Evolutionary conservation across 2,888 invertebrate genomes (phyloP), one percentile per base, ranked within the genome.

Genomic region (Netelia melanura): DNA sequence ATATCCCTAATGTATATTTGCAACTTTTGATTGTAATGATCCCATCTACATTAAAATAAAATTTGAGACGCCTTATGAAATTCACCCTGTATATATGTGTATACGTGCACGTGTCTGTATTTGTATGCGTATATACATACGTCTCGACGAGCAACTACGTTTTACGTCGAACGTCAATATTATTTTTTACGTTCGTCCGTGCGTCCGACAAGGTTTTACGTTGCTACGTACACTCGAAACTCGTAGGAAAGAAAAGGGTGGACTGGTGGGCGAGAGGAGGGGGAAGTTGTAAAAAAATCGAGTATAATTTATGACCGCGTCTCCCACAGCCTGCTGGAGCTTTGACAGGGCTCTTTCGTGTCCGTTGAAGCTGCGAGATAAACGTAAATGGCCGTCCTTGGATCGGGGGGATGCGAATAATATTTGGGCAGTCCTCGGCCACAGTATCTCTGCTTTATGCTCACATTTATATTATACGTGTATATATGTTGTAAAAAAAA

Each of bases 241-340:
- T 58, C 58, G 58, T 30, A 30, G 30, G 25, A 62, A 11, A 23
- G 62, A 14, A 25, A 62, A 62, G 58, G 58, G 2, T 1, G 5
- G 58, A n/a, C 5, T 5, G 17, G 23, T 17, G 23, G 58, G 17
- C 17, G 17, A 17, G 25, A 11, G 44, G 48, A 14, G 25, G 25
- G 3, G 25, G 3, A 25, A 25, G 48, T 21, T 44, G 72, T 80
- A 17, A 80, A 83, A 77, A 81, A 52, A 78, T 52, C 61, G 58
- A 64, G 5, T 61, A 78, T 87, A 81, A 87, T 87, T 87, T 86
- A 87, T 78, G 80, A 74, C 70, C 86, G 70, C 79, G 72, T 74
- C 75, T 62, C 67, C 61, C 17, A 17, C 83, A 52, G 61, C 65
- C 77, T 67, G 71, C 68, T 77, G 61, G 62, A 74, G 61, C 75